phyloP scores from a whole-genome alignment of 2,113 vertebrate genomes.

The Felis chaus region DNA sequence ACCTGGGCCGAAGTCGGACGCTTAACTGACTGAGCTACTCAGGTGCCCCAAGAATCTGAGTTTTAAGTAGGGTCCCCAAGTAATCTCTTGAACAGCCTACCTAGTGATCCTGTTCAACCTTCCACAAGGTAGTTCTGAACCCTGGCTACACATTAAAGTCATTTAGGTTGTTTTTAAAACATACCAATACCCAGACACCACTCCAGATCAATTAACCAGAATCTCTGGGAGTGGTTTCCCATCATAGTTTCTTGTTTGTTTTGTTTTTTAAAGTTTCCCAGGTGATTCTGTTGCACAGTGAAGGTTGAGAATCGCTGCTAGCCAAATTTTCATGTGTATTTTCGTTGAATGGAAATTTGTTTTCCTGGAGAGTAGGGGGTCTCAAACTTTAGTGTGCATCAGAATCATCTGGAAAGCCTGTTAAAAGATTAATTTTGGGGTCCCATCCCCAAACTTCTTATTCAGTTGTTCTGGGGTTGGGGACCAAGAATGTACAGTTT shows the following conservation, averaged over 20 bases:
- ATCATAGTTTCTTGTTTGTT: neutral
- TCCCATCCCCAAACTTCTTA: neutral
- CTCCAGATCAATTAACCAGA: neutral
- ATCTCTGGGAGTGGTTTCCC: neutral
- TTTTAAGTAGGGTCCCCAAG: neutral
- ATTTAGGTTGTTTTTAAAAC: neutral
- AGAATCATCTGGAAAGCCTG: neutral
- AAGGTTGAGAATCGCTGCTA: neutral
- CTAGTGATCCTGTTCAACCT: neutral
- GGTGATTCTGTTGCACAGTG: neutral
- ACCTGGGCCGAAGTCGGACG: too few species aligned
- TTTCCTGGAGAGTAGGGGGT: neutral
- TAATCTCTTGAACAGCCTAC: neutral
- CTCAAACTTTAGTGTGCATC: neutral
- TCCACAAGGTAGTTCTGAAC: neutral
- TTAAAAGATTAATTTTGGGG: neutral
- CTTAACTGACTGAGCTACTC: too few species aligned
- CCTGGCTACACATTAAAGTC: neutral
- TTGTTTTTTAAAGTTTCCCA: neutral
- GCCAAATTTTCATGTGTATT: neutral
- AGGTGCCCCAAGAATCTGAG: too few species aligned
- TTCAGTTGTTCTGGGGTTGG: neutral
- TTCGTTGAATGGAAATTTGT: neutral
- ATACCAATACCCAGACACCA: neutral
- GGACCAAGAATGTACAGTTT: neutral